phyloP scores from a whole-genome alignment of 2,113 vertebrate genomes.

The Thamnophis sirtalis region DNA sequence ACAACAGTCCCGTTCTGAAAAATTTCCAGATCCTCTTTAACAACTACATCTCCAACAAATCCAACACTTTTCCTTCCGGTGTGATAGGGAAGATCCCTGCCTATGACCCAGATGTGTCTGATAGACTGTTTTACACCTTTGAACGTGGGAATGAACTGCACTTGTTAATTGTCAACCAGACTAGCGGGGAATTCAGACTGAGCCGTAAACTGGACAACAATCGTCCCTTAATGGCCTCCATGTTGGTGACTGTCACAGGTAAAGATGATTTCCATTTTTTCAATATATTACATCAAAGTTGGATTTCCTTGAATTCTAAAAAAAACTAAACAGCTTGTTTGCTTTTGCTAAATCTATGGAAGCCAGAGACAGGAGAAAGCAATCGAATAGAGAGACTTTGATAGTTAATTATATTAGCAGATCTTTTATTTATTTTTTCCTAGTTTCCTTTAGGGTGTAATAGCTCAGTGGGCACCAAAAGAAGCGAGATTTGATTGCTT shows the following conservation, averaged over 20 bases:
- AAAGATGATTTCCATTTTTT: conserved; percentile 56
- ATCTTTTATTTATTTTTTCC: background rate
- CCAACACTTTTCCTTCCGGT: conserved; percentile 92
- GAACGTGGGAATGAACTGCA: conserved; percentile 93
- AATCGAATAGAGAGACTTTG: background rate
- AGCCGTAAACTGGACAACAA: conserved; percentile 98
- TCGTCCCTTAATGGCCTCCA: conserved; percentile 91
- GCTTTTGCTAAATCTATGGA: fast-evolving
- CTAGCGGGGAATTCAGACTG: conserved; percentile 91
- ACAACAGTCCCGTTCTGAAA: conserved; percentile 89
- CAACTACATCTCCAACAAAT: conserved; percentile 95
- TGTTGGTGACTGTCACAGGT: conserved; percentile 97
- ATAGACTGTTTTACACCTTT: conserved; percentile 91
- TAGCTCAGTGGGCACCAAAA: conserved; percentile 21
- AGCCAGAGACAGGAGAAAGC: fast-evolving
- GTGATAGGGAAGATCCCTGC: conserved; percentile 92
- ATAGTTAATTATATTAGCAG: background rate
- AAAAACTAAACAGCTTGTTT: fast-evolving
- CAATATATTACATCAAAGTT: background rate
- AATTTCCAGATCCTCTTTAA: conserved; percentile 99
- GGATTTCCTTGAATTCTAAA: fast-evolving
- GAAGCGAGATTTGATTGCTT: conserved; percentile 25
- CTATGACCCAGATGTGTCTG: conserved; percentile 91
- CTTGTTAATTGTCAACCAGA: conserved; percentile 93
- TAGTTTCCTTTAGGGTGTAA: conserved; percentile 21